Percentiles rank a stretch among this genome's conserved stretches.
Conservation (phyloP, 1,140 invertebrate species). For the Microplitis mediator region DNA sequence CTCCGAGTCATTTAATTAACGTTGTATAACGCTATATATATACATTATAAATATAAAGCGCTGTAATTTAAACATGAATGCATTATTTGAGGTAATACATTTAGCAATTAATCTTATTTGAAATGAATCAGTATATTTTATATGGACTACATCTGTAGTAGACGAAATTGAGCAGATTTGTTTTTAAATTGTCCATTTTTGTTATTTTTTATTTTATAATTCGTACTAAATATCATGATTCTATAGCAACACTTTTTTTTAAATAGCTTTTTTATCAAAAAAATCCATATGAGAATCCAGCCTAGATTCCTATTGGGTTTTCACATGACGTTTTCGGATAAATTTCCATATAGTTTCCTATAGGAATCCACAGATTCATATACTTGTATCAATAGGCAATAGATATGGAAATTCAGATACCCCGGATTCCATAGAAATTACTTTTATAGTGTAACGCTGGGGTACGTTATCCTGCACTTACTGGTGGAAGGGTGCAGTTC, state of each 20-base stretch:
- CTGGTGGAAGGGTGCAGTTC: too few species aligned
- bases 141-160: slow-evolving; percentile 2
- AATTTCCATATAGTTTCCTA: too few species aligned
- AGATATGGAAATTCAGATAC: too few species aligned
- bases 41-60: too few species aligned
- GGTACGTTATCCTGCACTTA: too few species aligned
- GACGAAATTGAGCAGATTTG: slow-evolving; percentile 5
- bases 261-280: neutral
- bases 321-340: too few species aligned
- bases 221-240: neutral
- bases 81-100: slow-evolving; percentile 1
- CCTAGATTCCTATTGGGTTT: too few species aligned
- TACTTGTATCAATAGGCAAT: too few species aligned
- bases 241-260: neutral
- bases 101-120: neutral
- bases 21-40: neutral
- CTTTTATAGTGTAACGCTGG: too few species aligned
- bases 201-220: neutral
- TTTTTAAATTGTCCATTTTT: neutral
- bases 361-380: too few species aligned
- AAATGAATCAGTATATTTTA: neutral
- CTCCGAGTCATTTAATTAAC: neutral
- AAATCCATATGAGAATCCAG: too few species aligned
- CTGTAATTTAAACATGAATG: neutral
- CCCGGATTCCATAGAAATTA: too few species aligned